These are phyloP conservation scores for Austrofundulus limnaeus DNA, from an alignment of 2,113 vertebrate species.

Conservation along the genomic window DNA sequence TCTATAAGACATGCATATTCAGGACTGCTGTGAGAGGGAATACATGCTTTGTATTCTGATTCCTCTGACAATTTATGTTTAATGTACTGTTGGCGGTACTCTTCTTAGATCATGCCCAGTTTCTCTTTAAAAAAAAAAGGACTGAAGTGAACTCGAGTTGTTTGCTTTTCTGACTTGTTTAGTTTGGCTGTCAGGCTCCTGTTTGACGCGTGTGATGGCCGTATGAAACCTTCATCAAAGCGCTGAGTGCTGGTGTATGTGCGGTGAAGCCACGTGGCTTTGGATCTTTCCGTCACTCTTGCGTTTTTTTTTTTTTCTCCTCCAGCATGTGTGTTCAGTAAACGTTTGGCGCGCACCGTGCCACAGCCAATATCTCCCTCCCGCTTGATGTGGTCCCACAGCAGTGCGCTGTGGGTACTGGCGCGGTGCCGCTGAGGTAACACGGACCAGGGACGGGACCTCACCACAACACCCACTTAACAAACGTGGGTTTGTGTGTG, in stretches of 20 bases:
- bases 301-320: slow-evolving; percentile 71
- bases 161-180: slow-evolving; percentile 40
- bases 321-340: slow-evolving; percentile 70
- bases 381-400: slow-evolving; percentile 68
- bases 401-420: slow-evolving; percentile 56
- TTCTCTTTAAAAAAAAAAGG: neutral
- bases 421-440: slow-evolving; percentile 59
- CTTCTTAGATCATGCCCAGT: too few relatives aligned
- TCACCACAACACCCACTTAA: slow-evolving; percentile 61
- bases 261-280: slow-evolving; percentile 66
- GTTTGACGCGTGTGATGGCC: slow-evolving; percentile 39
- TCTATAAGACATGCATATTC: too few relatives aligned
- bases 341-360: slow-evolving; percentile 46
- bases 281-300: slow-evolving; percentile 44
- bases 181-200: slow-evolving; percentile 41
- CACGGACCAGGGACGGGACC: slow-evolving; percentile 42
- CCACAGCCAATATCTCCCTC: slow-evolving; percentile 32
- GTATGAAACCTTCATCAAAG: slow-evolving; percentile 54
- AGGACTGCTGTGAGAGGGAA: too few relatives aligned
- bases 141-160: slow-evolving; percentile 13
- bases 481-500: slow-evolving; percentile 46
- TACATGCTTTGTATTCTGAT: too few relatives aligned
- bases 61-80: too few relatives aligned
- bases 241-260: slow-evolving; percentile 70
- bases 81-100: too few relatives aligned